Percentiles rank a stretch among this genome's conserved stretches.
phyloP scores from a whole-genome alignment of 2,888 invertebrate genomes.

The Bedellia somnulentella region DNA sequence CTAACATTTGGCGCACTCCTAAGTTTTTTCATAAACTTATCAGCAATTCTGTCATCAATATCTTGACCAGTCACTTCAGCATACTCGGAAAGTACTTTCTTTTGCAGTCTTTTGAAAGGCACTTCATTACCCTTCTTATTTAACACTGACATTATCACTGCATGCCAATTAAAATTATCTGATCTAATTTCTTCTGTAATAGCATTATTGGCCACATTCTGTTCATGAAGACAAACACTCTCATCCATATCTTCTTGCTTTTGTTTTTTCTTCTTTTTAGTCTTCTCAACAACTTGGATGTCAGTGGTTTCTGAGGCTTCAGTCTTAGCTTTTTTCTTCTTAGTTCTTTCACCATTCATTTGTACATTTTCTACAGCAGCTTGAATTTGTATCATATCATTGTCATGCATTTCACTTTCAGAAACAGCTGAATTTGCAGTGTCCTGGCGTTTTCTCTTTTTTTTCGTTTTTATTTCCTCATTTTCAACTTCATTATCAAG shows the following conservation, averaged over 20 bases:
- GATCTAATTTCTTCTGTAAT: conserved; percentile 20
- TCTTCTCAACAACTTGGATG: conserved; percentile 15
- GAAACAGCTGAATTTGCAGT: conserved; percentile 25
- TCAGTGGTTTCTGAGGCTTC: conserved; percentile 9
- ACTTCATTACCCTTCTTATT: conserved; percentile 64
- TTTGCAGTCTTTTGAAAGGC: conserved; percentile 71
- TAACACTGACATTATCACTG: conserved; percentile 47
- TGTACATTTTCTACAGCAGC: conserved; percentile 15
- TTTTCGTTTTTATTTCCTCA: conserved; percentile 32
- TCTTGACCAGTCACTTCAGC: conserved; percentile 48
- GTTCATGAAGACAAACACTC: conserved; percentile 40
- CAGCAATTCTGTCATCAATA: conserved; percentile 64
- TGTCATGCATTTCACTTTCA: conserved; percentile 16
- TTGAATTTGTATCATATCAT: too few relatives aligned
- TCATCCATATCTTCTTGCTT: conserved; percentile 31
- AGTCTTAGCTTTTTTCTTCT: conserved; percentile 16
- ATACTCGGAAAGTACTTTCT: conserved; percentile 73
- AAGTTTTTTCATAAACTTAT: conserved; percentile 73
- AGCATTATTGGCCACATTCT: conserved; percentile 46
- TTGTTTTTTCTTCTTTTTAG: conserved; percentile 35
- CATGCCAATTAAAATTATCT: conserved; percentile 54
- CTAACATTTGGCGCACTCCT: conserved; percentile 66
- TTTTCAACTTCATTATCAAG: conserved; percentile 15
- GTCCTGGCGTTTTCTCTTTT: conserved; percentile 43
- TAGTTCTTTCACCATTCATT: too few relatives aligned